Conservation (phyloP, 1,140 invertebrate species). For the Drosophila funebris region DNA sequence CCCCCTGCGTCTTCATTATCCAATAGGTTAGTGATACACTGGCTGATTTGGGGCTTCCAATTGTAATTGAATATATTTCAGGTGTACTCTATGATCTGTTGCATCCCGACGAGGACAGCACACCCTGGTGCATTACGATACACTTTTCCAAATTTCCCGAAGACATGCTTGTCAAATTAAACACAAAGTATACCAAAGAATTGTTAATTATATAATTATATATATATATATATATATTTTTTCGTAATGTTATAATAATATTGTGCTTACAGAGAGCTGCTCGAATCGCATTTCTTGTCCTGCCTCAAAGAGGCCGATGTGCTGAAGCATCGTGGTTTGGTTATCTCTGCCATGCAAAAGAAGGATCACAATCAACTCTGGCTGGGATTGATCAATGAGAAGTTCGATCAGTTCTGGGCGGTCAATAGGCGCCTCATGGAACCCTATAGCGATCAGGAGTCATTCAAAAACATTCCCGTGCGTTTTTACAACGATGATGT, state of each 20-base stretch:
- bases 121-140: slow-evolving; percentile 97
- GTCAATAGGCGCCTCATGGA: slow-evolving; percentile 98
- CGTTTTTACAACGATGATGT: slow-evolving; percentile 90
- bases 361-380: slow-evolving; percentile 99
- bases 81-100: slow-evolving; percentile 93
- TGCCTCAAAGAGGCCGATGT: slow-evolving; percentile 99
- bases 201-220: not conserved
- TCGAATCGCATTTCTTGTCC: slow-evolving; percentile 97
- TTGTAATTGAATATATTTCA: slow-evolving; percentile 15
- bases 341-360: slow-evolving; percentile 97
- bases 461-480: slow-evolving; percentile 96
- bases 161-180: slow-evolving; percentile 90
- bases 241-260: not conserved
- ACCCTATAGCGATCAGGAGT: slow-evolving; percentile 88
- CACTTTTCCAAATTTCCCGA: slow-evolving; percentile 97
- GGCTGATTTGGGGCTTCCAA: not conserved
- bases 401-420: slow-evolving; percentile 99
- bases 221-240: too few relatives aligned
- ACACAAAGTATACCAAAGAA: slow-evolving; percentile 87
- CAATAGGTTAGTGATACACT: slow-evolving; percentile 88
- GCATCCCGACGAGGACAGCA: slow-evolving; percentile 87
- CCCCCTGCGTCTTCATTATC: slow-evolving; percentile 98
- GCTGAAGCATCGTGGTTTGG: slow-evolving; percentile 95
- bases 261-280: slow-evolving; percentile 89
- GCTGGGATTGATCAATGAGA: slow-evolving; percentile 97